Base-by-base conservation (phyloP, 92 coral and sea anemone genomes). In the Porites divaricata region DNA sequence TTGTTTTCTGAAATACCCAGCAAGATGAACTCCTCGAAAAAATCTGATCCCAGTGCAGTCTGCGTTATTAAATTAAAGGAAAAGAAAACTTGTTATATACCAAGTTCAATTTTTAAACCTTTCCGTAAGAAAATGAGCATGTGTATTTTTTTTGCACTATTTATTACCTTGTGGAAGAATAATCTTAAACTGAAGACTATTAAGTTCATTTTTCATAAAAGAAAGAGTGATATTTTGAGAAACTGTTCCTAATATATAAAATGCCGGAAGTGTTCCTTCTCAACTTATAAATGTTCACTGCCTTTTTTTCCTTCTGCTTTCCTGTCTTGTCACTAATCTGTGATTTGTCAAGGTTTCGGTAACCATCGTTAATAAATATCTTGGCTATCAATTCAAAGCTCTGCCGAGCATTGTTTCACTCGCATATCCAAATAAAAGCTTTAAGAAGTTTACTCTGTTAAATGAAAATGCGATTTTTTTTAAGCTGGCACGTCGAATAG, bases 301-400 rank as follows among this genome's bases (percentile, higher is more conserved):
- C 3, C 45, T 20, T 53, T 13, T 24, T 26, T 45, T n/a, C 13
- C 52, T n/a, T 54, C 28, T 70, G 7, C 6, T 19, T 58, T 63
- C 28, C 25, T 17, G 17, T 58, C 62, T 25, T 53, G 77, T 3
- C 3, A 13, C 15, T 51, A 45, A 49, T 64, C 50, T 35, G 16
- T 69, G 8, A 14, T 35, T 69, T 35, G 49, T 48, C 21, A 78
- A 22, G 63, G 62, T 76, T 76, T 67, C 70, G 70, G 69, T 16
- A n/a, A 19, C 11, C 57, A 76, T 35, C 41, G 17, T 41, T 58
- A 1, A 62, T 20, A 63, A 20, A 77, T 48, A 16, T 24, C 49
- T 21, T 13, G 21, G 49, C 59, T 50, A 59, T 63, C 35, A 7
- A 41, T n/a, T 1, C 2, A 19, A 52, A 63, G 59, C 14, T 2